Evolutionary conservation across 1,140 invertebrate species (phyloP), one percentile per base, ranked within the genome.

Genomic region (Pseudachorutes palmiensis): DNA sequence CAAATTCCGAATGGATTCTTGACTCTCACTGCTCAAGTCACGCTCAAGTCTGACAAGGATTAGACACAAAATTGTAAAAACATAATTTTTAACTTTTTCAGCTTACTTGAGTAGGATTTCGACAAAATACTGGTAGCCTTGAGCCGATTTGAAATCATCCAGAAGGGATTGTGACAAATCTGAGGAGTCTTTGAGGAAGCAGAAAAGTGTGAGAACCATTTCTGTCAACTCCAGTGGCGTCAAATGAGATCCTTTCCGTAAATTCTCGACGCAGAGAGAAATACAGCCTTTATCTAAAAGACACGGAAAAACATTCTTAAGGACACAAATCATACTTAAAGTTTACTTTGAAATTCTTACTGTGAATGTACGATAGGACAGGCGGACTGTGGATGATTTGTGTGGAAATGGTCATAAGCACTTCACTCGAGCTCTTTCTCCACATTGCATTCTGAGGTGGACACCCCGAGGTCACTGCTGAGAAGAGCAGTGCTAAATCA

Each of bases 171-270:
- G 92, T 67, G 94, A 95, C 62, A 96, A 89, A 79, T 96, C 93
- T 80, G 94, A 94, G n/a, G 94, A 98, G 78, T 98, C 94, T 82
- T 97, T 97, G 60, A 98, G 83, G 79, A 98, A 96, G 82, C 94
- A 97, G 81, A 98, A 97, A 32, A 98, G 88, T 16, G 94, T 94
- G 33, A 96, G 92, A 82, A 98, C 95, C 93, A 98, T 97, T 81
- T 98, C 94, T 16, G 97, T 92, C 70, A 97, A 87, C 81, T 98
- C 94, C 74, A 96, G 81, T n/a, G 92, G 92, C 69, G 90, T 90
- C 74, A 97, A 80, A 31, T 68, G 29, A 78, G 45, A 28, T 58
- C 65, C 70, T 76, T 90, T 85, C 82, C 95, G 89, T 90, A 98
- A 94, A 81, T 98, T 98, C 78, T 98, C 94, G 74, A 98, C 88